Conservation (phyloP, 2,113 vertebrate species). For the Gallinago media region DNA sequence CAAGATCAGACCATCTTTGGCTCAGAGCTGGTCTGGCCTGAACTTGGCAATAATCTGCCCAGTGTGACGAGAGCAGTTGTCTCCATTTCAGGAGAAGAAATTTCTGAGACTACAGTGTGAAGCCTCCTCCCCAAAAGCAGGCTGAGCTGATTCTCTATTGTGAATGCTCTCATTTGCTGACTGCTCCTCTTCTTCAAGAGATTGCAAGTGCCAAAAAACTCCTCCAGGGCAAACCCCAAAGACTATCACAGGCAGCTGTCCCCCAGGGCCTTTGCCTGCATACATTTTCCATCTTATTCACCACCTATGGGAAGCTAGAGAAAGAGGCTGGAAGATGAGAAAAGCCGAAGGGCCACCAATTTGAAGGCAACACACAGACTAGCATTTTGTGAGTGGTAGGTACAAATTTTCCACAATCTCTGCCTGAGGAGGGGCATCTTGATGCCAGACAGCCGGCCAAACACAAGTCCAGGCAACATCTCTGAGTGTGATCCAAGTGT, state of each 20-base stretch:
- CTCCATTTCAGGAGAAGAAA: not conserved
- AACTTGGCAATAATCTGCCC: not conserved
- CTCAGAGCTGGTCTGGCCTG: not conserved
- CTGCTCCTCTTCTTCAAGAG: not conserved
- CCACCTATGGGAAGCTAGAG: not conserved
- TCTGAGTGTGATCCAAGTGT: not conserved
- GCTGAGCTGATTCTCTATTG: not conserved
- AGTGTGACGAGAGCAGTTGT: accelerated
- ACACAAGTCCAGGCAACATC: not conserved
- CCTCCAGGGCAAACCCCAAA: not conserved
- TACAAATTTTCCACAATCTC: not conserved
- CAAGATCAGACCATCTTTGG: not conserved
- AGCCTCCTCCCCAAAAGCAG: not conserved
- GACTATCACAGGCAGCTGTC: accelerated
- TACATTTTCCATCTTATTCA: not conserved
- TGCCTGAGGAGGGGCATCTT: not conserved
- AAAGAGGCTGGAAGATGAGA: not conserved
- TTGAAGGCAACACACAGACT: not conserved
- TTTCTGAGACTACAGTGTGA: not conserved
- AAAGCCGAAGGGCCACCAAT: not conserved
- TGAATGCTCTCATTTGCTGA: not conserved
- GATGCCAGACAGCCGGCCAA: not conserved
- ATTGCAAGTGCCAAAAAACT: not conserved
- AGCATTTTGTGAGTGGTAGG: not conserved
- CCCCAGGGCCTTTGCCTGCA: not conserved